These are phyloP conservation scores for Synergus umbraculus DNA, from an alignment of 2,888 invertebrate species.

Conservation along the genomic window DNA sequence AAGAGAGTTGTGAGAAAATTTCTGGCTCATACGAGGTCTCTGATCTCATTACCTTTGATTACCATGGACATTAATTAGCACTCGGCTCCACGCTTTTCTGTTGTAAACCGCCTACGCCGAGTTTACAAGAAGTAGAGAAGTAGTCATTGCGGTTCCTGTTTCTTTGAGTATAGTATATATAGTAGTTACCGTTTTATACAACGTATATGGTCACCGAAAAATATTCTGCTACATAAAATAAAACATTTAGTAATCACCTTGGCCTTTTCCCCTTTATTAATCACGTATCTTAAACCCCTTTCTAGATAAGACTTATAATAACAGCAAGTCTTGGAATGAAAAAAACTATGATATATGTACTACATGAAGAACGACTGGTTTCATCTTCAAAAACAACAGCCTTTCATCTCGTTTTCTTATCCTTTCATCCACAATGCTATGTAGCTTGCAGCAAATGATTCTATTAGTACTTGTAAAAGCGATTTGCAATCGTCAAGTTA, in stretches of 20 bases:
- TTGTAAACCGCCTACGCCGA: background rate
- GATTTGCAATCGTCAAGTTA: slow-evolving; percentile 6
- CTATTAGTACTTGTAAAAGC: background rate
- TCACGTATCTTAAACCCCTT: background rate
- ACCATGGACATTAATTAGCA: background rate
- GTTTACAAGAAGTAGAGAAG: background rate
- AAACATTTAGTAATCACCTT: too few relatives aligned
- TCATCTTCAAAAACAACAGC: background rate
- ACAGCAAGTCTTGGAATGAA: background rate
- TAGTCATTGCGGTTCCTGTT: background rate
- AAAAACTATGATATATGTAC: background rate
- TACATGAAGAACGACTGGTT: background rate
- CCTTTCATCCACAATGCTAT: background rate
- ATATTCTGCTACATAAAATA: too few relatives aligned
- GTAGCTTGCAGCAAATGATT: background rate
- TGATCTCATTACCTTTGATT: slow-evolving; percentile 2
- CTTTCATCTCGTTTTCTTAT: background rate
- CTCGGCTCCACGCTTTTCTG: background rate
- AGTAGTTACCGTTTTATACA: too few relatives aligned
- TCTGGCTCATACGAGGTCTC: background rate
- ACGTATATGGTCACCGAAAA: too few relatives aligned
- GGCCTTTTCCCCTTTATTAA: background rate
- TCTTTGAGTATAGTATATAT: background rate
- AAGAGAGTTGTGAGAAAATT: background rate
- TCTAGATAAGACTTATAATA: background rate